Base-by-base conservation (phyloP, 2,113 vertebrate species). In the Peromyscus californicus region DNA sequence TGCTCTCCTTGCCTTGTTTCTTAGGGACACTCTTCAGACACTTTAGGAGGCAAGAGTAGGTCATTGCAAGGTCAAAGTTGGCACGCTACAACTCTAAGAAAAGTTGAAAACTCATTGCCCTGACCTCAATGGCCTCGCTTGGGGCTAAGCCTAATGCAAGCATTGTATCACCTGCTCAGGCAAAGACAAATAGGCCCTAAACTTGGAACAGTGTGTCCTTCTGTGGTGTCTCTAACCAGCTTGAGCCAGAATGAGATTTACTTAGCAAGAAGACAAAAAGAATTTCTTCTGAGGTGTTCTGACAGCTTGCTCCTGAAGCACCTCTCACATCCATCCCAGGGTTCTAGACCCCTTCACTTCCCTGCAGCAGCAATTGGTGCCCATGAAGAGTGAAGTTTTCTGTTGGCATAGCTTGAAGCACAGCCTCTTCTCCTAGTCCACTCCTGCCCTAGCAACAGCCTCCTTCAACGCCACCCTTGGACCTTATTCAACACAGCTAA, bases 401-500 rank as follows among this genome's bases (percentile, higher is more conserved):
- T 42, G 5, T 91, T 76, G 48, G 33, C 83, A 33, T 10, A 3
- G 42, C 72, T 89, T 87, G 24, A 57, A 89, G 36, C 17, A 36
- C 29, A 78, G 16, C 33, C 76, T 78, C 84, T 85, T 83, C 91
- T 92, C 51, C 21, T 85, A 26, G 7, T 89, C 83, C 54, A 16
- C 80, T 69, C 91, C 90, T 91, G 76, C 78, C 92, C 82, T 90
- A 90, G 96, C 54, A 89, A 84, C 70, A 94, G 54, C 87, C 79
- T 92, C 61, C 54, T 88, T 91, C 95, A 93, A 84, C 74, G 42
- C 59, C 89, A 24, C 65, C 88, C 94, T 91, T 97, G 96, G 93
- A 82, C 96, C 2, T 33, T 10, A 0, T 92, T 74, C 93, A 93
- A 93, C 89, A 97, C 82, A 97, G 97, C 45, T 91, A 97, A 89